phyloP scores from a whole-genome alignment of 2,888 invertebrate species.

The Scaeva pyrastri region DNA sequence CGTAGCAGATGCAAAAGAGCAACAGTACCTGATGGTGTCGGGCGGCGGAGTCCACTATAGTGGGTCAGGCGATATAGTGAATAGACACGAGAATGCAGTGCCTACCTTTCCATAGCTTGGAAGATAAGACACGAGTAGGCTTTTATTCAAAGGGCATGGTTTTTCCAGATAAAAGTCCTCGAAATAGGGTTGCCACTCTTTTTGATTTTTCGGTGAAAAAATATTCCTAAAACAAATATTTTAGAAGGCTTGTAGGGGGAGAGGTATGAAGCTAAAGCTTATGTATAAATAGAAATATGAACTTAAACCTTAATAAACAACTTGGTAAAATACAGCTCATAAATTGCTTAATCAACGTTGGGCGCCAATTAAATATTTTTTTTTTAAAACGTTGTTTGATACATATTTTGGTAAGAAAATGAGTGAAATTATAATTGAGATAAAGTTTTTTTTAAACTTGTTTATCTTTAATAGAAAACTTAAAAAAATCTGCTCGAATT shows the following conservation, averaged over 20 bases:
- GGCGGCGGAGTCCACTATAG: slow-evolving; percentile 67
- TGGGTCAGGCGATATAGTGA: slow-evolving; percentile 66
- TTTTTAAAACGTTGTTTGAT: too few relatives aligned
- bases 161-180: slow-evolving; percentile 52
- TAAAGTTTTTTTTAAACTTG: too few relatives aligned
- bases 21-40: neutral
- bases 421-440: too few relatives aligned
- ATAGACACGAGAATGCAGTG: slow-evolving; percentile 62
- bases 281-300: too few relatives aligned
- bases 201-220: neutral
- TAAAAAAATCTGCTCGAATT: too few relatives aligned
- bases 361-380: neutral
- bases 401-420: too few relatives aligned
- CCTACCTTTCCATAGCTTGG: slow-evolving; percentile 34
- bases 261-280: too few relatives aligned
- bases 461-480: too few relatives aligned
- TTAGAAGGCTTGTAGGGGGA: too few relatives aligned
- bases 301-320: too few relatives aligned
- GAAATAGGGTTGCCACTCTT: slow-evolving; percentile 41
- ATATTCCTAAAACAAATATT: too few relatives aligned
- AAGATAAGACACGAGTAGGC: slow-evolving; percentile 58
- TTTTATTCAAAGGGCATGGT: slow-evolving; percentile 26
- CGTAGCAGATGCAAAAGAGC: slow-evolving; percentile 61
- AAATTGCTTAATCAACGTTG: neutral
- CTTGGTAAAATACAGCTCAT: too few relatives aligned